Base-by-base conservation (phyloP, 2,113 vertebrate species). In the Corydoras sp. region DNA sequence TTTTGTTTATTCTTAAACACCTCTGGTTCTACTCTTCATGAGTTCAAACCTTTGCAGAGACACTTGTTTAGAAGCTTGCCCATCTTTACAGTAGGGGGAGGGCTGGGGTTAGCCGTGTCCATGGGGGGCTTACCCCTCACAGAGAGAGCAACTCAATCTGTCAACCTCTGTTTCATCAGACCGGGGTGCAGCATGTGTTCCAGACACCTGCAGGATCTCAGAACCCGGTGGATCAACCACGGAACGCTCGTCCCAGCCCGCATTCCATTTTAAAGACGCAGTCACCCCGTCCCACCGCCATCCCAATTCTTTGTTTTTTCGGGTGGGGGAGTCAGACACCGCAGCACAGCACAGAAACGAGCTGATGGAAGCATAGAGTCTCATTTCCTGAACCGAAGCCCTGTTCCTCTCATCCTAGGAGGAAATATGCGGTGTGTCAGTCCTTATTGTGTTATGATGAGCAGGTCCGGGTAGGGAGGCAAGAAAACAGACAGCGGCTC, bases 371-470 rank as follows among this genome's bases (percentile, higher is more conserved):
- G 64, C 66, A 75, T 65, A 72, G 53, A 49, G 35, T 71, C 68
- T 69, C 29, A 77, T 75, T 82, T 71, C 72, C 67, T 65, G 64
- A 59, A 14, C 12, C 31, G 24, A 62, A 73, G 66, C 3, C 49
- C 59, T 71, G 62, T 59, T 53, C 63, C 58, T 75, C 55, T 43
- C n/a, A 48, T 73, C 77, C 29, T 62, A 43, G 30, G 49, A 79
- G 79, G 64, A 76, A 78, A 76, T 75, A 80, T 75, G 58, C 43
- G 74, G 76, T 49, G 51, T 59, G 81, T 82, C 65, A 15, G 62
- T 75, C 69, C 58, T 78, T 78, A 56, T 61, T 71, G 81, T 79
- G 73, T 78, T 81, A 77, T 73, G 77, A 81, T 68, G 71, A 86
- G 74, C 71, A 66, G 62, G 64, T 74, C 69, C 53, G 60, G 74